Conservation (phyloP, 2,113 vertebrate genomes). For the Chinchilla lanigera region DNA sequence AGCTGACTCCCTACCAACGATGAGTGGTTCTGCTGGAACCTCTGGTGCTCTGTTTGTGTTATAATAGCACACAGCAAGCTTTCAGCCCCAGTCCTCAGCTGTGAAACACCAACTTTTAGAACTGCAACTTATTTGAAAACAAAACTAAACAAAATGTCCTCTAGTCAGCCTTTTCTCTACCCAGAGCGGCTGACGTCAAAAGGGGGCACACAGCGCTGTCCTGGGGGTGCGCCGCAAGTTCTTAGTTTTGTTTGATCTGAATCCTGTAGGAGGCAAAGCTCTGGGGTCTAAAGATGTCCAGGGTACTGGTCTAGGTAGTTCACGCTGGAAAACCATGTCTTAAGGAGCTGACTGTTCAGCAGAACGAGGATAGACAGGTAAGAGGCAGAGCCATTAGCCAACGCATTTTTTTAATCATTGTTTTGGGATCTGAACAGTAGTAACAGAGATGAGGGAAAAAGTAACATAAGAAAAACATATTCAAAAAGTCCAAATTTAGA, state of each 20-base stretch:
- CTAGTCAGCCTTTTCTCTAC: not conserved
- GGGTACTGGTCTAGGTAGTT: too few relatives aligned
- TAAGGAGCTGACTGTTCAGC: not conserved
- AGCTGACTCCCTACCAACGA: not conserved
- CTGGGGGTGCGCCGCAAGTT: not conserved
- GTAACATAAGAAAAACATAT: not conserved
- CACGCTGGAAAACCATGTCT: not conserved
- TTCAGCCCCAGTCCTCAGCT: not conserved
- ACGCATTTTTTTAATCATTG: not conserved
- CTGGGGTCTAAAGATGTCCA: not conserved
- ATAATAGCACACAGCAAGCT: not conserved
- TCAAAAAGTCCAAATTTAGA: not conserved
- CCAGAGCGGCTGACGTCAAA: not conserved
- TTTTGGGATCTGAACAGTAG: not conserved
- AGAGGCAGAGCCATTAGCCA: not conserved
- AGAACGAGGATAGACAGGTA: not conserved
- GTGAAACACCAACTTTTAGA: conserved; percentile 5
- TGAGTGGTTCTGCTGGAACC: not conserved
- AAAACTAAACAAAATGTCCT: not conserved
- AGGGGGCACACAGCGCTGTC: not conserved
- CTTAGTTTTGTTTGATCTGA: not conserved
- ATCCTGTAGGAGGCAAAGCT: not conserved
- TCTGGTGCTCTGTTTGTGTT: not conserved
- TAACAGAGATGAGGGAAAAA: not conserved
- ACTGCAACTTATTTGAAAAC: not conserved